Evolutionary conservation across 2,888 invertebrate species (phyloP).

Genomic region (Melinaea menophilus): DNA sequence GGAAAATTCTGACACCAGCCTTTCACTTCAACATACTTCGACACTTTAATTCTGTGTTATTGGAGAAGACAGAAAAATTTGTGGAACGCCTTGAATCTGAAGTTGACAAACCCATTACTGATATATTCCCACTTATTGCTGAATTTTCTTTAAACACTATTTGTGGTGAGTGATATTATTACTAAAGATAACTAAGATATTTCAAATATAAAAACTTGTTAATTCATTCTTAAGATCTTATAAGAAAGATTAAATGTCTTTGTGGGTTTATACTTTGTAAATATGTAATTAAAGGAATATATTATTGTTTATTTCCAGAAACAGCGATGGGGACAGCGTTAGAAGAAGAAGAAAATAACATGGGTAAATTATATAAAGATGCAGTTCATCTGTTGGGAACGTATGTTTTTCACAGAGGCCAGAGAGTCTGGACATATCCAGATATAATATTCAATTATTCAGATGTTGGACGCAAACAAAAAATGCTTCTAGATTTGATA

Average conservation of each 20-base stretch:
- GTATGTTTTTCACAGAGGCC: constrained; percentile 50
- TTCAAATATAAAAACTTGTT: no score
- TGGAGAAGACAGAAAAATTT: constrained; percentile 53
- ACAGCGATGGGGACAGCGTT: constrained; percentile 84
- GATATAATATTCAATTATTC: constrained; percentile 73
- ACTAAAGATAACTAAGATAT: not conserved
- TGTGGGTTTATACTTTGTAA: no score
- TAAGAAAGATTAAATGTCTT: no score
- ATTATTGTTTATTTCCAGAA: constrained; percentile 59
- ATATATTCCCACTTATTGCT: constrained; percentile 77
- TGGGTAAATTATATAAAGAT: constrained; percentile 66
- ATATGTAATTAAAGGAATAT: no score
- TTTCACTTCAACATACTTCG: constrained; percentile 81
- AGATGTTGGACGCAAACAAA: constrained; percentile 66
- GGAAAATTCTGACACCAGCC: constrained; percentile 80
- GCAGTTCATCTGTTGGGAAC: constrained; percentile 69
- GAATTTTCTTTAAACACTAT: constrained; percentile 79
- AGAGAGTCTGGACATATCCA: constrained; percentile 77
- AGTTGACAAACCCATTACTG: constrained; percentile 30
- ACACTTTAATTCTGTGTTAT: constrained; percentile 51
- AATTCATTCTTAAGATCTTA: no score
- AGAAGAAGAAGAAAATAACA: constrained; percentile 47
- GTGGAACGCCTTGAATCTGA: constrained; percentile 29
- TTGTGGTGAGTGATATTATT: constrained; percentile 76
- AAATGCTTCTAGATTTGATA: constrained; percentile 49